phyloP scores from a whole-genome alignment of 2,888 invertebrate genomes.

The Agriotes lineatus region DNA sequence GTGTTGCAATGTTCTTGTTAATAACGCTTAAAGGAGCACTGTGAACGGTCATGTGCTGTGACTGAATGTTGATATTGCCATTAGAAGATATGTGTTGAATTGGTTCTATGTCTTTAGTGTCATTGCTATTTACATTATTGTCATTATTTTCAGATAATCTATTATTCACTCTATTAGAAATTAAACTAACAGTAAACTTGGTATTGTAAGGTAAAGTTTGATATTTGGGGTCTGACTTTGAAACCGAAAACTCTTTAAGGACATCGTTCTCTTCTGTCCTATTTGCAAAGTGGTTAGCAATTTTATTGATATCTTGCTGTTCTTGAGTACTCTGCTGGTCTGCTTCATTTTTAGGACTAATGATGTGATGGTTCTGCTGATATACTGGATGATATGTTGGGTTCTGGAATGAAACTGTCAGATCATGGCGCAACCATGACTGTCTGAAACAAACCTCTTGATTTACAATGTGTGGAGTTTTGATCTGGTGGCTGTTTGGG shows the following conservation, averaged over 20 bases:
- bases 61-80: slow-evolving; percentile 40
- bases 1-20: slow-evolving; percentile 76
- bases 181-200: slow-evolving; percentile 79
- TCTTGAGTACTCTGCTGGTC: slow-evolving; percentile 54
- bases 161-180: slow-evolving; percentile 59
- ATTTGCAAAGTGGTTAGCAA: slow-evolving; percentile 51
- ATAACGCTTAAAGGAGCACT: slow-evolving; percentile 71
- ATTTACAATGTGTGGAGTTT: slow-evolving; percentile 49
- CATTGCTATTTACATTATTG: slow-evolving; percentile 45
- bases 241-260: slow-evolving; percentile 79
- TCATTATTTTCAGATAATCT: slow-evolving; percentile 41
- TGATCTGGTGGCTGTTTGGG: slow-evolving; percentile 67
- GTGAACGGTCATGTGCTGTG: slow-evolving; percentile 69
- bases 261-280: slow-evolving; percentile 65
- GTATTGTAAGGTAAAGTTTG: slow-evolving; percentile 92
- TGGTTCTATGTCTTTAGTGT: slow-evolving; percentile 47
- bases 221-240: slow-evolving; percentile 91
- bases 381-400: slow-evolving; percentile 64
- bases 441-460: slow-evolving; percentile 60
- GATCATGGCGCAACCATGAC: neutral
- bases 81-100: slow-evolving; percentile 53
- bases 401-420: slow-evolving; percentile 50
- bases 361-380: slow-evolving; percentile 61
- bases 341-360: slow-evolving; percentile 54
- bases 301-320: slow-evolving; percentile 55